Evolutionary conservation across 2,888 invertebrate genomes (phyloP).

Genomic region (Megastigmus dorsalis): DNA sequence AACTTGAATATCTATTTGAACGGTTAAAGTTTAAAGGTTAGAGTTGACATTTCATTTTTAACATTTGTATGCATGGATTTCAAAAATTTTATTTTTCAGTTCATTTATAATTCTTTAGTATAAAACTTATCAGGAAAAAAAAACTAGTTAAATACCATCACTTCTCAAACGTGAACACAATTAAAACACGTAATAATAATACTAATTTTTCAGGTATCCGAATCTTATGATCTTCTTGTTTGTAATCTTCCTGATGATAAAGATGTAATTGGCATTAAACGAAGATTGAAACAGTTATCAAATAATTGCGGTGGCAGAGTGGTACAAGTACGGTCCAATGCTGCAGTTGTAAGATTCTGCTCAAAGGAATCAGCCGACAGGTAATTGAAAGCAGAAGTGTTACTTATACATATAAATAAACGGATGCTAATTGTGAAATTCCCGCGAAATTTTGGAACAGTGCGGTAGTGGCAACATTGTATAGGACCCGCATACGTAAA

Average conservation of each 20-base stretch:
- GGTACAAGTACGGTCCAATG: constrained; percentile 78
- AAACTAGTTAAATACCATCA: too few species aligned
- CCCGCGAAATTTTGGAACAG: constrained; percentile 13
- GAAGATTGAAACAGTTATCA: constrained; percentile 81
- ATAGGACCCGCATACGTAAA: neutral
- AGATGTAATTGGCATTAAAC: constrained; percentile 73
- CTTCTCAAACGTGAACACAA: neutral
- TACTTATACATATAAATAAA: neutral
- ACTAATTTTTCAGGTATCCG: constrained; percentile 51
- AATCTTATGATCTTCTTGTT: constrained; percentile 80
- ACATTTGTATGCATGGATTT: too few species aligned
- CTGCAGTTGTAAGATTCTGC: constrained; percentile 83
- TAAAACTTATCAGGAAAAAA: too few species aligned
- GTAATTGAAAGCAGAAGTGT: constrained; percentile 72
- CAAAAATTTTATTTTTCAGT: too few species aligned
- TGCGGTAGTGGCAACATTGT: constrained; percentile 21
- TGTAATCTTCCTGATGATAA: constrained; percentile 81
- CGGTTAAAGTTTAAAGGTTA: too few species aligned
- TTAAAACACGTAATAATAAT: neutral
- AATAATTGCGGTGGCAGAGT: constrained; percentile 90
- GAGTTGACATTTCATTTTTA: too few species aligned
- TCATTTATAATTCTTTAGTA: too few species aligned
- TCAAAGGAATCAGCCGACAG: constrained; percentile 83
- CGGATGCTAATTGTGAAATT: constrained; percentile 19
- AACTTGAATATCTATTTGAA: too few species aligned